Evolutionary conservation across 2,888 invertebrate species (phyloP).

Genomic region (Hydrotaea cyrtoneurina): DNA sequence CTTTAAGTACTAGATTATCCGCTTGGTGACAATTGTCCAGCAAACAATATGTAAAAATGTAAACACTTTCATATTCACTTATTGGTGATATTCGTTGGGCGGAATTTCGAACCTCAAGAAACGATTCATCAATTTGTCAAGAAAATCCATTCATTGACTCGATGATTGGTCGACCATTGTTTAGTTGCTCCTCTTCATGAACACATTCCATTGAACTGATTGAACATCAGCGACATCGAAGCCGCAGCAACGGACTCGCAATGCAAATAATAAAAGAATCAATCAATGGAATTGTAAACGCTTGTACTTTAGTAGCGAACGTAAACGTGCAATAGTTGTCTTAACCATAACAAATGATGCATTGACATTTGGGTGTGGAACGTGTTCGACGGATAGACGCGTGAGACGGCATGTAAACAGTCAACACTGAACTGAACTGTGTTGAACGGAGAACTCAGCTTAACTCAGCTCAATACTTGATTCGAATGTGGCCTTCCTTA

Average conservation of each 20-base stretch:
- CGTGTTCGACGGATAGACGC: not conserved
- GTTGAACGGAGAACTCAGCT: not conserved
- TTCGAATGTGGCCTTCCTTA: slow-evolving; percentile 15
- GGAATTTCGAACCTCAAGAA: too few relatives aligned
- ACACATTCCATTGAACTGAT: slow-evolving; percentile 21
- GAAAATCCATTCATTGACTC: too few relatives aligned
- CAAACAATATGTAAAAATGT: too few relatives aligned
- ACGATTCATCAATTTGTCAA: too few relatives aligned
- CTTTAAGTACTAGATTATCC: too few relatives aligned
- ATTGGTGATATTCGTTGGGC: too few relatives aligned
- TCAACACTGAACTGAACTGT: not conserved
- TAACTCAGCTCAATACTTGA: not conserved
- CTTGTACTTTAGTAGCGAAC: slow-evolving; percentile 1
- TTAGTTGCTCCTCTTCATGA: not conserved
- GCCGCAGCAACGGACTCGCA: not conserved
- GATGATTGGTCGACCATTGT: not conserved
- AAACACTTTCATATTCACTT: too few relatives aligned
- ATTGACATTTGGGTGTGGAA: slow-evolving; percentile 35
- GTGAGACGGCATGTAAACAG: not conserved
- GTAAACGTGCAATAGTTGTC: slow-evolving; percentile 18
- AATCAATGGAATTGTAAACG: slow-evolving; percentile 19
- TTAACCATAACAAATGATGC: slow-evolving; percentile 33
- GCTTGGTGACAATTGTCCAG: too few relatives aligned
- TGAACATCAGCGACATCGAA: slow-evolving; percentile 9
- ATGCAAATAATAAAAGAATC: slow-evolving; percentile 12